Evolutionary conservation across 2,113 vertebrate species (phyloP).

Genomic region (Cathartes aura): DNA sequence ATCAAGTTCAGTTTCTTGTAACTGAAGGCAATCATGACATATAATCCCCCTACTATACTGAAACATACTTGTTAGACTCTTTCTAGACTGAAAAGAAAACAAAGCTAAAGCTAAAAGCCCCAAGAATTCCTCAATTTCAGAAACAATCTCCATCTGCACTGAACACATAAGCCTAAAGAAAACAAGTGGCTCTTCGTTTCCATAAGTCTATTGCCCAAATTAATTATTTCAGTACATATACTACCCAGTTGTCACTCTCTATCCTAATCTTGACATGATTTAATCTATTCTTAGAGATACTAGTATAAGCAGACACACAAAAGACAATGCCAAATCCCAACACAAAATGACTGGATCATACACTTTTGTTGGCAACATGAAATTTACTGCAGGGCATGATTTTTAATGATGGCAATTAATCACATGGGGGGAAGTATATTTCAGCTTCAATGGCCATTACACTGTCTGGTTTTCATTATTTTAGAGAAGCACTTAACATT

Average conservation of each 20-base stretch:
- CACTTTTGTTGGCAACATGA: background rate
- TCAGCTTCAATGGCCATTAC: background rate
- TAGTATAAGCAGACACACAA: background rate
- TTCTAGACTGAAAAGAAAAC: background rate
- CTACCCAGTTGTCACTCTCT: background rate
- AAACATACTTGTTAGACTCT: background rate
- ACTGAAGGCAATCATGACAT: background rate
- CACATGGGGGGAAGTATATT: background rate
- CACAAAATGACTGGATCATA: background rate
- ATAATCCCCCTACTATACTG: background rate
- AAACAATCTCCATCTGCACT: background rate
- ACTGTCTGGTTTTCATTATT: background rate
- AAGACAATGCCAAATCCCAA: background rate
- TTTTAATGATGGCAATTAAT: slow-evolving; percentile 22
- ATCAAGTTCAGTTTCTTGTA: background rate
- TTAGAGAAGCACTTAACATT: background rate
- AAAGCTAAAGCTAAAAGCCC: background rate
- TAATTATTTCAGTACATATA: background rate
- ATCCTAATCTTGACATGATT: background rate
- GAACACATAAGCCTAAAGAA: background rate
- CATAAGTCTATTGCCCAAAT: background rate
- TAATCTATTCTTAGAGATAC: background rate
- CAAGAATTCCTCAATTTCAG: background rate
- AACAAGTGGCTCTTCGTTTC: background rate
- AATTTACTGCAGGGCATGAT: slow-evolving; percentile 17